Evolutionary conservation across 2,888 invertebrate genomes (phyloP).

Genomic region (Chesias legatella): DNA sequence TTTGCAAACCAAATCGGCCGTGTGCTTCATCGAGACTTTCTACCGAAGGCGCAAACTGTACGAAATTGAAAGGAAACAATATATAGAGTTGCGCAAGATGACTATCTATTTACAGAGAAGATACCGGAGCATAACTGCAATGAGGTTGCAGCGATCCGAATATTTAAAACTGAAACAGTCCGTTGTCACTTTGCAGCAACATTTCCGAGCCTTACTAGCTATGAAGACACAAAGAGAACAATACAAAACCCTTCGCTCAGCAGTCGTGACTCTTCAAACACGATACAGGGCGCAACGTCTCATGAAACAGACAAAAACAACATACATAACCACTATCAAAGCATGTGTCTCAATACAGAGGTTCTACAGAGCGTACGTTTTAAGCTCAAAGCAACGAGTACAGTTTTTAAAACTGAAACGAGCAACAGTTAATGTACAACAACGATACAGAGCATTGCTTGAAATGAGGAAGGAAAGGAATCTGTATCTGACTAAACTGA

Average conservation of each 20-base stretch:
- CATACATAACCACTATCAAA: conserved; percentile 52
- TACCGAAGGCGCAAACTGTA: conserved; percentile 46
- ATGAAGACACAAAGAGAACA: conserved; percentile 48
- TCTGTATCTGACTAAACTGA: conserved; percentile 43
- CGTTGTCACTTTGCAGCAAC: conserved; percentile 51
- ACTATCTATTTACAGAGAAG: conserved; percentile 59
- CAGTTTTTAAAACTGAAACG: conserved; percentile 40
- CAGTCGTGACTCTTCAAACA: conserved; percentile 42
- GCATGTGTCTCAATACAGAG: conserved; percentile 63
- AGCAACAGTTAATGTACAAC: conserved; percentile 45
- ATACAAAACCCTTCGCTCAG: conserved; percentile 40
- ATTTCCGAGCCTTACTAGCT: conserved; percentile 52
- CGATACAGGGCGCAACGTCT: conserved; percentile 55
- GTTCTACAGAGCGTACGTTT: conserved; percentile 48
- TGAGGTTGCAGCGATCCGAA: conserved; percentile 49
- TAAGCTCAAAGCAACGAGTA: conserved; percentile 43
- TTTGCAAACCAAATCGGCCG: conserved; percentile 40
- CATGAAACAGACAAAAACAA: conserved; percentile 51
- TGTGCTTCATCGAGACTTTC: conserved; percentile 26
- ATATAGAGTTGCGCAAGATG: conserved; percentile 53
- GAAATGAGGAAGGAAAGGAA: conserved; percentile 51
- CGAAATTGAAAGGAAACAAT: conserved; percentile 46
- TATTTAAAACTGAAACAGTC: conserved; percentile 50
- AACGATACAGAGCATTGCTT: conserved; percentile 57
- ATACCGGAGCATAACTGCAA: conserved; percentile 52